phyloP scores from a whole-genome alignment of 2,113 vertebrate genomes.

The Pycnonotus jocosus region DNA sequence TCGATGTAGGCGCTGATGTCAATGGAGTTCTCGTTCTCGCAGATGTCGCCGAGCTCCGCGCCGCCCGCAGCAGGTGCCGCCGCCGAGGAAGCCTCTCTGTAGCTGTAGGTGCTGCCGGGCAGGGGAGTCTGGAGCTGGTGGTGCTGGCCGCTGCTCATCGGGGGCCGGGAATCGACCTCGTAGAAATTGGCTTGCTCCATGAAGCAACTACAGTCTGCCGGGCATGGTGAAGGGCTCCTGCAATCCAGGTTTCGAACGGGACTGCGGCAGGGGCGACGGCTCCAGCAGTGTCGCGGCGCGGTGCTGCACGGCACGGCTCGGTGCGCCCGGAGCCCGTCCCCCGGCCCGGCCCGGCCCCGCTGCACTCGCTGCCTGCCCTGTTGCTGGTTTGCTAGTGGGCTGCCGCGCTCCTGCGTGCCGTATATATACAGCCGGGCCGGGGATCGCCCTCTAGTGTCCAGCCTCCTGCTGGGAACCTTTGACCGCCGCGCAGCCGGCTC shows the following conservation, averaged over 20 bases:
- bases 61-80: constrained; percentile 73
- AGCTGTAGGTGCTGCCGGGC: constrained; percentile 74
- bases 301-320: background rate
- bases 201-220: constrained; percentile 83
- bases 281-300: background rate
- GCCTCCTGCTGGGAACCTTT: constrained; percentile 13
- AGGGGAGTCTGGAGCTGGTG: constrained; percentile 72
- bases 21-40: constrained; percentile 96
- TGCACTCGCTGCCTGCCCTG: background rate
- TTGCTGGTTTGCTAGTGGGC: constrained; percentile 57
- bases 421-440: constrained; percentile 47
- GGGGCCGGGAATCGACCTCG: constrained; percentile 90
- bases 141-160: constrained; percentile 79
- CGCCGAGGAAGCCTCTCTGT: constrained; percentile 73
- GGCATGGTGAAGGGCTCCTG: constrained; percentile 87
- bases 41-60: constrained; percentile 86
- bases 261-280: background rate
- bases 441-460: constrained; percentile 69
- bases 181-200: constrained; percentile 97
- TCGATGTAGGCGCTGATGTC: constrained; percentile 99
- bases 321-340: background rate
- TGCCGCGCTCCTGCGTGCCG: background rate
- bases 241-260: constrained; percentile 79
- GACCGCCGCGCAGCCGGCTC: constrained; percentile 33
- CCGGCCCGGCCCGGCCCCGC: background rate